Percentiles rank a stretch among this genome's conserved stretches.
phyloP scores from a whole-genome alignment of 2,113 vertebrate genomes.

The Notothenia coriiceps region DNA sequence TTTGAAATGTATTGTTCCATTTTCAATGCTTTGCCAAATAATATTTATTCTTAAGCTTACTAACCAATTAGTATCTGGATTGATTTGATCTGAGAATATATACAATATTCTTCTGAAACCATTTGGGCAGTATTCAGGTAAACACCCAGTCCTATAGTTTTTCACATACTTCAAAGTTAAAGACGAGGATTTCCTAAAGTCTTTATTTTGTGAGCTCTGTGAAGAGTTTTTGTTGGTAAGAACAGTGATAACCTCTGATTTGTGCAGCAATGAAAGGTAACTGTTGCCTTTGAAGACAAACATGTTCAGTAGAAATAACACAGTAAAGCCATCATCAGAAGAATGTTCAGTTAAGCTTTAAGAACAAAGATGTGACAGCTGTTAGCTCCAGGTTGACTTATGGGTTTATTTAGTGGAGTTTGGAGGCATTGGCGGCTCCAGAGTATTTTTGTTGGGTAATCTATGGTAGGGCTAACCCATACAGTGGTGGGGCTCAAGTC shows the following conservation, averaged over 20 bases:
- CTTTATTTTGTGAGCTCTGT: not conserved
- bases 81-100: not conserved
- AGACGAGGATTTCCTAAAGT: not conserved
- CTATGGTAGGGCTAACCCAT: no score
- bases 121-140: not conserved
- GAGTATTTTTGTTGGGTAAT: no score
- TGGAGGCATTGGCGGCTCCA: not conserved
- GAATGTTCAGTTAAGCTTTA: not conserved
- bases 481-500: no score
- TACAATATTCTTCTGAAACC: not conserved
- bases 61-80: no score
- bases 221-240: slow-evolving; percentile 10
- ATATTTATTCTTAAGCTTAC: not conserved
- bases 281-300: not conserved
- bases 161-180: not conserved
- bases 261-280: not conserved
- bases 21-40: not conserved
- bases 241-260: not conserved
- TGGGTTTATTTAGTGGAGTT: not conserved
- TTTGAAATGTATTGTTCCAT: not conserved
- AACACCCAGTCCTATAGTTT: not conserved
- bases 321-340: not conserved
- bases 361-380: not conserved
- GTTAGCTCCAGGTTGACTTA: slow-evolving; percentile 1
- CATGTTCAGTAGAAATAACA: not conserved